Percentiles rank a stretch among this genome's conserved stretches.
These are phyloP conservation scores for Drosophila novamexicana DNA, from an alignment of 1,140 invertebrate genomes.

Conservation along the genomic window DNA sequence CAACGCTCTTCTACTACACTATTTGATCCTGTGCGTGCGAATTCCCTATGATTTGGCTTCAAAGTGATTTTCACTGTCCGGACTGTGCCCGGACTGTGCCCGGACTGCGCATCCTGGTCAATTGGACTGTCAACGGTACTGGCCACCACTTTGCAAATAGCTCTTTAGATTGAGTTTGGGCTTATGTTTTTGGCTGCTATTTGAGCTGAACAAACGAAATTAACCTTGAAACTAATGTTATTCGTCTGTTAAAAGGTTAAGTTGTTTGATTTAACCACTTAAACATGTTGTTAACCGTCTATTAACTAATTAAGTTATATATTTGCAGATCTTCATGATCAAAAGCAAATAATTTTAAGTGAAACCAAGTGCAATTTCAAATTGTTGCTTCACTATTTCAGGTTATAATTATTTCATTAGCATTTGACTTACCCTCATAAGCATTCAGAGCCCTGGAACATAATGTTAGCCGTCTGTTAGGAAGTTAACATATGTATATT, in stretches of 20 bases:
- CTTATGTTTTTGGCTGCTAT: not conserved
- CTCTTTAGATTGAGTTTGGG: not conserved
- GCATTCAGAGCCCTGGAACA: too few species aligned
- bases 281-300: not conserved
- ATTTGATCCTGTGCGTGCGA: conserved; percentile 1
- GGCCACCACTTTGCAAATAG: conserved; percentile 13
- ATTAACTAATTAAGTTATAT: not conserved
- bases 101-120: not conserved
- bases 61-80: not conserved
- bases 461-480: too few species aligned
- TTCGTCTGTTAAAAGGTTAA: not conserved
- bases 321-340: not conserved
- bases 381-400: not conserved
- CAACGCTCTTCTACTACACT: conserved; percentile 1
- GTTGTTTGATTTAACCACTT: too few species aligned
- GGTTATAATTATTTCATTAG: too few species aligned
- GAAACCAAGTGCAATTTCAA: not conserved
- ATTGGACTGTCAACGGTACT: not conserved
- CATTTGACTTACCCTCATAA: too few species aligned
- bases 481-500: too few species aligned
- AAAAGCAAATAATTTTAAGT: not conserved
- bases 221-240: not conserved
- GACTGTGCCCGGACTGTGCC: not conserved
- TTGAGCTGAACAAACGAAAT: not conserved
- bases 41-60: not conserved